phyloP scores from a whole-genome alignment of 2,888 invertebrate genomes.

The Drosophila anomalata region DNA sequence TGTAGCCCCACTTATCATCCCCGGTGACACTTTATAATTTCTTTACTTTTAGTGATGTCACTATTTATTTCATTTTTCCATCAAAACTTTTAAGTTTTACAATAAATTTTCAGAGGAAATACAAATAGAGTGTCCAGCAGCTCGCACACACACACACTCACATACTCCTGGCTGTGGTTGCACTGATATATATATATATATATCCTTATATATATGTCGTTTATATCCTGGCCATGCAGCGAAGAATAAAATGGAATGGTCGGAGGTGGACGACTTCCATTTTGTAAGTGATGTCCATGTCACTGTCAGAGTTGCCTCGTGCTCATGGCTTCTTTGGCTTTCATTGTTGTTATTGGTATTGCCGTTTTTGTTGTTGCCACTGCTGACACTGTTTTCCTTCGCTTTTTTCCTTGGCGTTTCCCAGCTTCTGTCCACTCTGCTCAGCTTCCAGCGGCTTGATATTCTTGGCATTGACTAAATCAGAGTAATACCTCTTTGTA shows the following conservation, averaged over 20 bases:
- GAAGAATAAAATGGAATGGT: slow-evolving; percentile 7
- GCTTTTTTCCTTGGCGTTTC: slow-evolving; percentile 17
- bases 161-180: slow-evolving; percentile 43
- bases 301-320: slow-evolving; percentile 68
- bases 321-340: slow-evolving; percentile 34
- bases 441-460: slow-evolving; percentile 19
- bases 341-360: slow-evolving; percentile 15
- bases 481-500: slow-evolving; percentile 9
- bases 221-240: slow-evolving; percentile 40
- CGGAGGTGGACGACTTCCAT: slow-evolving; percentile 54
- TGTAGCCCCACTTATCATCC: slow-evolving; percentile 84
- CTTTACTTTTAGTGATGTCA: slow-evolving; percentile 84
- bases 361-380: slow-evolving; percentile 20
- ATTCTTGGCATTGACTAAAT: slow-evolving; percentile 27
- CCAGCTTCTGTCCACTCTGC: slow-evolving; percentile 12
- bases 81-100: slow-evolving; percentile 83
- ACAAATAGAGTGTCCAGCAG: slow-evolving; percentile 79
- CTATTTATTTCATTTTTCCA: slow-evolving; percentile 83
- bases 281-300: slow-evolving; percentile 78
- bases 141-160: slow-evolving; percentile 48
- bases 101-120: slow-evolving; percentile 80
- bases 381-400: slow-evolving; percentile 20
- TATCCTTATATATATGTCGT: background rate
- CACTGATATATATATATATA: slow-evolving; percentile 34
- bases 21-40: slow-evolving; percentile 84